Evolutionary conservation across 1,140 invertebrate species (phyloP).

Genomic region (Bombus soroeensis): DNA sequence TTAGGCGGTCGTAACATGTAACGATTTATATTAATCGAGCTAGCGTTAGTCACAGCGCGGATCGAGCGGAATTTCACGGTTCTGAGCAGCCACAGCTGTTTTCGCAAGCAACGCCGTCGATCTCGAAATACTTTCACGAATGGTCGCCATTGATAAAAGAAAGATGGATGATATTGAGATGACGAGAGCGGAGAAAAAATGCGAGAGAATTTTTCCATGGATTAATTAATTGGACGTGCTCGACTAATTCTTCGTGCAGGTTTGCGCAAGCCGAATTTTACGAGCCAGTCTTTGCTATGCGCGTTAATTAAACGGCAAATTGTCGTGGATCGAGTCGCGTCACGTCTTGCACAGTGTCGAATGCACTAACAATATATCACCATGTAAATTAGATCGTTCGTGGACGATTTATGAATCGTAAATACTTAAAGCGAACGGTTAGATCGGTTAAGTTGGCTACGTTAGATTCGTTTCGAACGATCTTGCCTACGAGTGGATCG

Average conservation of each 20-base stretch:
- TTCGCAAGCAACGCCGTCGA: constrained; percentile 39
- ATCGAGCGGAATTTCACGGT: constrained; percentile 68
- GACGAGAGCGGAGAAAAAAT: background rate
- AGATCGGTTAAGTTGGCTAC: too few relatives aligned
- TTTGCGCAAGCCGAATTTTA: constrained; percentile 60
- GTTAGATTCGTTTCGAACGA: background rate
- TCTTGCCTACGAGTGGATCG: background rate
- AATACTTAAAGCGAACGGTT: background rate
- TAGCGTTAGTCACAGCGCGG: constrained; percentile 63
- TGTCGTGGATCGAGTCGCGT: constrained; percentile 28
- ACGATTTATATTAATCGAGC: constrained; percentile 71
- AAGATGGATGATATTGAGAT: background rate
- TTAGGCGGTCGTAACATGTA: constrained; percentile 66
- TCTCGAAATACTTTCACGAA: constrained; percentile 61
- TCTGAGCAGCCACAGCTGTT: constrained; percentile 45
- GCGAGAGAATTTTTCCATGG: background rate
- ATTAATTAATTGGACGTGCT: constrained; percentile 60
- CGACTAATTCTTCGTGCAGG: constrained; percentile 47
- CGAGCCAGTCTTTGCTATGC: background rate
- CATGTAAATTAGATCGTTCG: constrained; percentile 20
- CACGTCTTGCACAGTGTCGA: constrained; percentile 28
- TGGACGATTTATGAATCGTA: constrained; percentile 36
- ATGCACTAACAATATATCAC: constrained; percentile 31
- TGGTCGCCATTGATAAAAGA: constrained; percentile 19
- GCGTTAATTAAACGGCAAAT: constrained; percentile 57